Evolutionary conservation across 1,140 invertebrate genomes (phyloP).

Genomic region (Stenopsyche tienmushanensis): DNA sequence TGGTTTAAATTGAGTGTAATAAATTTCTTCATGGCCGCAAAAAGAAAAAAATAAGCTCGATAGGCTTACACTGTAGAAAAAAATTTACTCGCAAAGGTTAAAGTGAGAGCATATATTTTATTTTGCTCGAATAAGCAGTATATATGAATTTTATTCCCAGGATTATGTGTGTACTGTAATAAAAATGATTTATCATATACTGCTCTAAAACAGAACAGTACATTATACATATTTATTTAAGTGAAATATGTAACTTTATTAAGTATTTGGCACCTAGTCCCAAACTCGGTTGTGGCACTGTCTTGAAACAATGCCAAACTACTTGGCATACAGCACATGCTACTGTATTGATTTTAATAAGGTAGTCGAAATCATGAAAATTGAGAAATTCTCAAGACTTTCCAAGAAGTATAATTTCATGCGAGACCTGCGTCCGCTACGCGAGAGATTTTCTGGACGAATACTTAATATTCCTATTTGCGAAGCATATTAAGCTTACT

Average conservation of each 20-base stretch:
- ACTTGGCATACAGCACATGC: slow-evolving; percentile 17
- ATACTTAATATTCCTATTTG: no score
- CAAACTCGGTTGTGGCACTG: not conserved
- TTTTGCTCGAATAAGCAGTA: no score
- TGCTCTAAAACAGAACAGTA: not conserved
- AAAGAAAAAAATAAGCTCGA: no score
- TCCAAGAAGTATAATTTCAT: not conserved
- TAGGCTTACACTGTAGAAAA: no score
- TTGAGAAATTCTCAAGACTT: not conserved
- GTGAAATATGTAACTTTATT: slow-evolving; percentile 25
- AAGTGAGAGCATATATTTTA: no score
- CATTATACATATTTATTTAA: slow-evolving; percentile 21
- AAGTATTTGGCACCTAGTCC: slow-evolving; percentile 21
- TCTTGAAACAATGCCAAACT: slow-evolving; percentile 17
- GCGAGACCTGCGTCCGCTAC: not conserved
- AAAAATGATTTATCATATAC: not conserved
- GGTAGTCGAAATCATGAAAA: not conserved
- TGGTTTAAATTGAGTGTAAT: no score
- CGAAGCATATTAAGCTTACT: no score
- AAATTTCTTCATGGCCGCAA: no score
- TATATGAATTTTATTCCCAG: no score
- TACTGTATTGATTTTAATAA: slow-evolving; percentile 3
- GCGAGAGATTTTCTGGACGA: no score
- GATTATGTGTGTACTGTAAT: no score
- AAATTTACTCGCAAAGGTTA: no score